phyloP scores from a whole-genome alignment of 2,888 invertebrate genomes.

The Ophioninae sp. region DNA sequence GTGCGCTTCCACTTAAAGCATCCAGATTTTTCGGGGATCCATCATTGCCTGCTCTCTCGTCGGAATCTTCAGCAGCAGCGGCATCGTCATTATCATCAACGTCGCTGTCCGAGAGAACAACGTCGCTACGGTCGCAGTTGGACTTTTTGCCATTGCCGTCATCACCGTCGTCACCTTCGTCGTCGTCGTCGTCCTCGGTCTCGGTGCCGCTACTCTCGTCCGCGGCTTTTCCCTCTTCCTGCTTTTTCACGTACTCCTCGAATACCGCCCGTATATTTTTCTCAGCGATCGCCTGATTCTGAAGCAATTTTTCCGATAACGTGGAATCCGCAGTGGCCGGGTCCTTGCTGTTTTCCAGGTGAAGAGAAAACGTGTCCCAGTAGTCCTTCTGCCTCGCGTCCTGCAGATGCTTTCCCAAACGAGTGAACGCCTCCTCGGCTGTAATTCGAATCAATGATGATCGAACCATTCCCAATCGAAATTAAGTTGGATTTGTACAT shows the following conservation, averaged over 20 bases:
- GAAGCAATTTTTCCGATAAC: constrained; percentile 67
- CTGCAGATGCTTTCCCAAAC: constrained; percentile 73
- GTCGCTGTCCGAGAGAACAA: constrained; percentile 49
- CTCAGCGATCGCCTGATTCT: constrained; percentile 70
- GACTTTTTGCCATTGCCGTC: constrained; percentile 30
- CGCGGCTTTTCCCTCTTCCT: constrained; percentile 65
- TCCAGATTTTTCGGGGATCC: constrained; percentile 5
- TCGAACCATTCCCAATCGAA: not conserved
- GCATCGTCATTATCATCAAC: not conserved
- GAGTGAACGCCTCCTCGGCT: constrained; percentile 74
- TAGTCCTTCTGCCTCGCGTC: constrained; percentile 70
- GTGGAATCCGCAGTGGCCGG: constrained; percentile 70
- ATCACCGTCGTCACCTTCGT: constrained; percentile 54
- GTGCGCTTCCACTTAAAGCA: not conserved
- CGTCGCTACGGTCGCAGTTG: constrained; percentile 17
- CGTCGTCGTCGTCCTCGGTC: constrained; percentile 58
- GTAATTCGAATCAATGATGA: constrained; percentile 45
- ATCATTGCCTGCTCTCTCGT: not conserved
- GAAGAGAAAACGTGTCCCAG: constrained; percentile 74
- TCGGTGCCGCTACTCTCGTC: constrained; percentile 53
- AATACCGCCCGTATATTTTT: constrained; percentile 72
- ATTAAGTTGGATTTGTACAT: too few species aligned
- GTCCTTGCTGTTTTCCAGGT: constrained; percentile 70
- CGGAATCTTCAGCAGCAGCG: constrained; percentile 5
- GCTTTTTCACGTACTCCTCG: constrained; percentile 70